Evolutionary conservation across 2,113 vertebrate genomes (phyloP).

Genomic region (Gnathonemus echidnorhynchus): DNA sequence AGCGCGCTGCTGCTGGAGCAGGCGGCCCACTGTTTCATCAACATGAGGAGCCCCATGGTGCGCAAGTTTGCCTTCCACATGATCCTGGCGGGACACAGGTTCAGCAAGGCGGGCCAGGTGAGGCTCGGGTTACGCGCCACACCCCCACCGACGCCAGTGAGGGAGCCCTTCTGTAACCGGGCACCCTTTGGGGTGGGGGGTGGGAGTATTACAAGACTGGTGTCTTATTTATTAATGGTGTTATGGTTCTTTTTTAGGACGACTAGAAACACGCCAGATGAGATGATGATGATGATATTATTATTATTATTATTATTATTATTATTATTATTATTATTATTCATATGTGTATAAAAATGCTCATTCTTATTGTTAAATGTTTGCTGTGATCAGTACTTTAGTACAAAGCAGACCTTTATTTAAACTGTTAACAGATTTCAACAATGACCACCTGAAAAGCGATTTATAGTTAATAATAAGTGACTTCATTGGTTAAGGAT

Average conservation of each 20-base stretch:
- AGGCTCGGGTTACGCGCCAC: slow-evolving; percentile 17
- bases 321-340: background rate
- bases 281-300: background rate
- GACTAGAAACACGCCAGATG: background rate
- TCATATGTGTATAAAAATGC: background rate
- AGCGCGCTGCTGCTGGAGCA: slow-evolving; percentile 93
- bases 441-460: background rate
- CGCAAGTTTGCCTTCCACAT: slow-evolving; percentile 98
- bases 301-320: background rate
- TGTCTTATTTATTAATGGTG: background rate
- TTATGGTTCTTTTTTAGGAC: background rate
- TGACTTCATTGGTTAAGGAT: background rate
- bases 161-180: background rate
- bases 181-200: background rate
- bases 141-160: background rate
- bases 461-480: background rate
- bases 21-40: slow-evolving; percentile 94
- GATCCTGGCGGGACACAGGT: slow-evolving; percentile 94
- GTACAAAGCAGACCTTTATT: background rate
- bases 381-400: background rate
- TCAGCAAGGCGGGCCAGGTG: slow-evolving; percentile 96
- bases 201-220: background rate
- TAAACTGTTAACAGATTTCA: background rate
- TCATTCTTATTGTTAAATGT: background rate
- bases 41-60: slow-evolving; percentile 95